A percentile compares a stretch with the other conserved stretches of the same genome.
phyloP scores from a whole-genome alignment of 2,113 vertebrate genomes.

The Amphiprion ocellaris region DNA sequence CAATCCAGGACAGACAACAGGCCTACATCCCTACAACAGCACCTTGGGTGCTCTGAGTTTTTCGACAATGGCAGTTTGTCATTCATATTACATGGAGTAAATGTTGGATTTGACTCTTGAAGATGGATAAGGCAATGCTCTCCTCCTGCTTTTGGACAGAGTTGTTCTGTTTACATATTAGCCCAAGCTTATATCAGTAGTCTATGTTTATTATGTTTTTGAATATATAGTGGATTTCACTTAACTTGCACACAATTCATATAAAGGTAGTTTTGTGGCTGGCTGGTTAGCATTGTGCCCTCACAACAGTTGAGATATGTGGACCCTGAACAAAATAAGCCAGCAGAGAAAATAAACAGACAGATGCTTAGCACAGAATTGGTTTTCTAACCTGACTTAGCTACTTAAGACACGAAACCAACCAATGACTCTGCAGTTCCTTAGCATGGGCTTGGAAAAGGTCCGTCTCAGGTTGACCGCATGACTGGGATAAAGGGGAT shows the following conservation, averaged over 20 bases:
- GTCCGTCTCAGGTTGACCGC: conserved; percentile 39
- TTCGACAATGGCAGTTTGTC: background rate
- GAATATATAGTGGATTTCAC: background rate
- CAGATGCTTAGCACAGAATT: background rate
- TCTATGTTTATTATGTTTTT: background rate
- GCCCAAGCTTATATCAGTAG: background rate
- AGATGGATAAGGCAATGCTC: background rate
- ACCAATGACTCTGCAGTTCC: conserved; percentile 3
- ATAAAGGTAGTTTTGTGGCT: background rate
- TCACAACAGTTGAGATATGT: background rate
- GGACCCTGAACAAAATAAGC: background rate
- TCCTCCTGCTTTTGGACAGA: background rate
- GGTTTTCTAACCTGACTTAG: background rate
- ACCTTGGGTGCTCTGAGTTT: too few relatives aligned
- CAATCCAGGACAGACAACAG: background rate
- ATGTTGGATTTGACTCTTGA: background rate
- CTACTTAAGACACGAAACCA: conserved; percentile 10
- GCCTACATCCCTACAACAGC: background rate
- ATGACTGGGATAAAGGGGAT: conserved; percentile 58
- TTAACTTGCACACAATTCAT: background rate
- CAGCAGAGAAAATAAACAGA: background rate
- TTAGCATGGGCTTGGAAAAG: conserved; percentile 8
- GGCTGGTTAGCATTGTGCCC: background rate
- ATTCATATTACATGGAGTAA: background rate
- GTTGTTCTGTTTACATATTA: background rate